Evolutionary conservation across 2,888 invertebrate genomes (phyloP), one percentile per base, ranked within the genome.

Genomic region (Dicycla oo): DNA sequence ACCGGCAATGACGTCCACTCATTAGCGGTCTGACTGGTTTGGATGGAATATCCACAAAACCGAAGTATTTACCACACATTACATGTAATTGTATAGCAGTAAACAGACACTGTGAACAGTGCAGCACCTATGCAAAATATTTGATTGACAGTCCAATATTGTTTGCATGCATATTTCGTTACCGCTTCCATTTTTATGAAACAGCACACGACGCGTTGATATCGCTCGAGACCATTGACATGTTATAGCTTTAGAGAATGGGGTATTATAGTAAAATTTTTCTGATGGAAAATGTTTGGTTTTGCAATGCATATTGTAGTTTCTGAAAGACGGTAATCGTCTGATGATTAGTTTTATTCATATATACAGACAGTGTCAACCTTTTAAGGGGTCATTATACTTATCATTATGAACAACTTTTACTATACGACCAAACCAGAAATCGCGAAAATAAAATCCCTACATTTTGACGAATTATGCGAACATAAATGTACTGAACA

Each of bases 61-160:
- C 20, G 2, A 34, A 23, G 23, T 4, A 30, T 30, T 45, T 40
- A 47, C 18, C 26, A 56, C 34, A 57, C 26, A 56, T 23, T 18
- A 34, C 13, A 56, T 26, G 6, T 53, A 18, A 57, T 69, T 63
- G 26, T 26, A 63, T 61, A 73, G 34, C 58, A 78, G 82, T 74
- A 71, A 66, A 82, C 43, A 68, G 20, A 49, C 7, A 20, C 43
- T 18, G 45, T 18, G 63, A 69, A 79, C 76, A 72, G 8, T 73
- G 53, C 60, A 56, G 57, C 58, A 61, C 26, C 62, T 34, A 75
- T 73, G 57, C 68, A 76, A 69, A 76, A 73, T 58, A 69, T 77
- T 79, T 83, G 83, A 83, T 79, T 82, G 83, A 82, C 83, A 83
- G 72, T 68, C 60, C 82, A 79, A 82, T 84, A 79, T 77, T 71